Conservation (phyloP, 2,888 invertebrate species). For the Romanomermis culicivorax region DNA sequence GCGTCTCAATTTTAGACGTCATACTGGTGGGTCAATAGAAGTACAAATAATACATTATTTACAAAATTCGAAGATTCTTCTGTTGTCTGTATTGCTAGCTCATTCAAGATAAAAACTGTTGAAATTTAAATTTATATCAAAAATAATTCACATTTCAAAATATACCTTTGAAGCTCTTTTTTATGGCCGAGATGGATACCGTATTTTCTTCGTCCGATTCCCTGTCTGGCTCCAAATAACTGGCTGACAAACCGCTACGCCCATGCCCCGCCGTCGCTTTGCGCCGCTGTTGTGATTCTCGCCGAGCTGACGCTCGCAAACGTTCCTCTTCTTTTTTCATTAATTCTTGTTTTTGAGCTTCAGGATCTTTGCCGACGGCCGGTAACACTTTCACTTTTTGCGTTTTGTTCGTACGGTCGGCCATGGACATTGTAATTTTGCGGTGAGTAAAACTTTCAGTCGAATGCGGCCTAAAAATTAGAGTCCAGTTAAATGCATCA, state of each 20-base stretch:
- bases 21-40: no score
- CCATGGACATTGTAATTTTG: constrained; percentile 92
- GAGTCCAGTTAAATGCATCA: constrained; percentile 1
- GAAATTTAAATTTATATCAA: no score
- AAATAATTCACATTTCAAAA: background rate
- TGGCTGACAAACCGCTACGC: constrained; percentile 33
- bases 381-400: constrained; percentile 85
- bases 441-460: constrained; percentile 96
- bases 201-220: constrained; percentile 66
- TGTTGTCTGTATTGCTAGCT: no score
- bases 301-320: constrained; percentile 60
- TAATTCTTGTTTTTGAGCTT: constrained; percentile 42
- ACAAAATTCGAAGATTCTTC: no score
- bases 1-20: no score
- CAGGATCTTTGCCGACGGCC: constrained; percentile 78
- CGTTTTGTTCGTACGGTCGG: constrained; percentile 77
- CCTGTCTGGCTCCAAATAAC: constrained; percentile 39
- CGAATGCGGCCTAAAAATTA: constrained; percentile 56
- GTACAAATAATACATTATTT: no score
- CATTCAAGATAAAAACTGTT: no score
- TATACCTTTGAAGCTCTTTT: constrained; percentile 57
- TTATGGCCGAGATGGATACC: constrained; percentile 72
- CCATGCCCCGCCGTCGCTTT: constrained; percentile 34
- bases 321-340: constrained; percentile 80
- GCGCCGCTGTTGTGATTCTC: constrained; percentile 42